phyloP scores from a whole-genome alignment of 1,140 invertebrate genomes.

The Bilobella aurantiaca region DNA sequence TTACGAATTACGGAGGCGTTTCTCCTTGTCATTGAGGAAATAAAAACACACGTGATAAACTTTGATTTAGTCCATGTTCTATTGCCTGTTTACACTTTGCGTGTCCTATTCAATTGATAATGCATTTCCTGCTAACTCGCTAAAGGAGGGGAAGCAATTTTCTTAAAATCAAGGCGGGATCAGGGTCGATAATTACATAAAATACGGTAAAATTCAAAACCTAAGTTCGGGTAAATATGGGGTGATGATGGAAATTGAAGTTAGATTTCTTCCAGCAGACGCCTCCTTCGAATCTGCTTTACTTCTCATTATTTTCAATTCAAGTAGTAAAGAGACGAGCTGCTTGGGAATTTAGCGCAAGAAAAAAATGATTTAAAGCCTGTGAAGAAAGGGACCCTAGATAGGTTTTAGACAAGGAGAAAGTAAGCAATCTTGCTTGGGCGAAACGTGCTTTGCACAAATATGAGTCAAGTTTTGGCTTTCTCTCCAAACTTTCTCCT shows the following conservation, averaged over 20 bases:
- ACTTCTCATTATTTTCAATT: slow-evolving; percentile 7
- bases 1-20: too few relatives aligned
- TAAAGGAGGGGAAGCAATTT: too few relatives aligned
- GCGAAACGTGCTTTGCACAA: slow-evolving; percentile 8
- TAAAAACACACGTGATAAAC: background rate
- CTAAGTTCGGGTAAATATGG: too few relatives aligned
- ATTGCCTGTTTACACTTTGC: background rate
- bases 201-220: too few relatives aligned
- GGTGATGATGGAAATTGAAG: too few relatives aligned
- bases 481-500: background rate
- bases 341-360: background rate
- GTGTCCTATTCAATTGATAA: background rate
- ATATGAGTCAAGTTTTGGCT: background rate
- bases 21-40: background rate
- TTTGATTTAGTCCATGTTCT: background rate
- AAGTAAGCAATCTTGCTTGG: slow-evolving; percentile 3
- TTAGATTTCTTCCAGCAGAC: too few relatives aligned
- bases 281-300: too few relatives aligned
- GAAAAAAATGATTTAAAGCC: slow-evolving; percentile 7
- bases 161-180: too few relatives aligned
- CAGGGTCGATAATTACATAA: too few relatives aligned
- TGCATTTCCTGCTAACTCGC: background rate
- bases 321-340: background rate
- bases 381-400: background rate
- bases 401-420: background rate